Evolutionary conservation across 2,113 vertebrate species (phyloP).

Genomic region (Cheilinus undulatus): DNA sequence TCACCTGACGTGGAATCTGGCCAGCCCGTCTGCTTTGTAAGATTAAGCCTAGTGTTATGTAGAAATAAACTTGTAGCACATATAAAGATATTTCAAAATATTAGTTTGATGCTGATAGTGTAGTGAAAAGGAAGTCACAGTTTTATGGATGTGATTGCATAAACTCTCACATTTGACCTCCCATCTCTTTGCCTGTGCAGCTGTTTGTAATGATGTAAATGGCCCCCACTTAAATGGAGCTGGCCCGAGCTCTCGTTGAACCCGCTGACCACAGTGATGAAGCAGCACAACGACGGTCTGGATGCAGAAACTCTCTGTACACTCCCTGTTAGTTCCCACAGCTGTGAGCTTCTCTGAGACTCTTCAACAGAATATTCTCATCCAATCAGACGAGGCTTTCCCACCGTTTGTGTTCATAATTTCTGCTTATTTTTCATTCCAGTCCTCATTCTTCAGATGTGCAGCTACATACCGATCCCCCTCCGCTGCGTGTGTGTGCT

Average conservation of each 20-base stretch:
- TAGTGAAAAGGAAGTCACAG: too few species aligned
- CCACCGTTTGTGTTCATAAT: neutral
- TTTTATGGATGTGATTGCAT: too few species aligned
- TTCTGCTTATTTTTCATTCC: slow-evolving; percentile 19
- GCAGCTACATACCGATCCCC: neutral
- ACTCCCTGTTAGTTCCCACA: slow-evolving; percentile 33
- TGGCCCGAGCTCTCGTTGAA: slow-evolving; percentile 40
- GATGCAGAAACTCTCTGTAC: slow-evolving; percentile 19
- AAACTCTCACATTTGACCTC: neutral
- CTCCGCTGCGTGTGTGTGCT: slow-evolving; percentile 1
- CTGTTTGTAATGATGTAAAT: slow-evolving; percentile 4
- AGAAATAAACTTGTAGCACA: too few species aligned
- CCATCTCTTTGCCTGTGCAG: neutral
- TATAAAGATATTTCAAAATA: too few species aligned
- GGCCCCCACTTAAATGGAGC: neutral
- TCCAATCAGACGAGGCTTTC: slow-evolving; percentile 31
- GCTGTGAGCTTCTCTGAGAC: slow-evolving; percentile 13
- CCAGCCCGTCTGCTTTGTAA: too few species aligned
- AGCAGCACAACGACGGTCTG: slow-evolving; percentile 21
- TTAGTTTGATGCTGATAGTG: too few species aligned
- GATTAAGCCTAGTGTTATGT: too few species aligned
- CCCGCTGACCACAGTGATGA: slow-evolving; percentile 41
- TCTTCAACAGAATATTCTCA: slow-evolving; percentile 43
- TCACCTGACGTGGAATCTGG: too few species aligned
- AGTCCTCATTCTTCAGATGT: slow-evolving; percentile 3